Conservation (phyloP, 2,113 vertebrate species). For the Merops nubicus region DNA sequence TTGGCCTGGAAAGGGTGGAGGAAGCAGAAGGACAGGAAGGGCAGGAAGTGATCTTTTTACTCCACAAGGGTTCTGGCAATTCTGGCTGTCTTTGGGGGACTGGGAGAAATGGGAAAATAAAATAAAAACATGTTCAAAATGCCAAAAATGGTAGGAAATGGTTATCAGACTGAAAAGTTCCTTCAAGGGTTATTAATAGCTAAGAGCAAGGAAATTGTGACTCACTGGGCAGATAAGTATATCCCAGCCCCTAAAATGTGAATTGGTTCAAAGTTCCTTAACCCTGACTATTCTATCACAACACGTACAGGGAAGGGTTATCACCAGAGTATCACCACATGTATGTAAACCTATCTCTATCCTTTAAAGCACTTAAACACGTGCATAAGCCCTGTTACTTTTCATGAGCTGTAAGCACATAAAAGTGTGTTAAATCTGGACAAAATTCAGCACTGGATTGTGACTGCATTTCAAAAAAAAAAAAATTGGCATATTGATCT, state of each 20-base stretch:
- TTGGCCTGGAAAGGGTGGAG: slow-evolving; percentile 46
- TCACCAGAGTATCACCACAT: not conserved
- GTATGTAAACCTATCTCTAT: not conserved
- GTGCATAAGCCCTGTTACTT: not conserved
- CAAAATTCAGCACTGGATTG: not conserved
- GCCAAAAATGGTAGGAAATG: slow-evolving; percentile 64
- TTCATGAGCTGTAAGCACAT: not conserved
- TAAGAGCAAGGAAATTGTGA: slow-evolving; percentile 56
- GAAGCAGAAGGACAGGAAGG: slow-evolving; percentile 35
- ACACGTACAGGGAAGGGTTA: not conserved
- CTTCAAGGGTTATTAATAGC: slow-evolving; percentile 63
- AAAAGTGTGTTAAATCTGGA: not conserved
- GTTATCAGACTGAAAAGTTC: slow-evolving; percentile 70
- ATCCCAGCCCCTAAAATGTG: not conserved
- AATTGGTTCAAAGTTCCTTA: slow-evolving; percentile 37
- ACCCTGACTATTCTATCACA: not conserved
- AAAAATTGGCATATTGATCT: not conserved
- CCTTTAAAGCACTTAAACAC: not conserved
- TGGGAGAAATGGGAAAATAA: slow-evolving; percentile 68
- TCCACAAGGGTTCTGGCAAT: slow-evolving; percentile 28
- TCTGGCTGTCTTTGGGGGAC: slow-evolving; percentile 36
- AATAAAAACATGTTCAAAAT: slow-evolving; percentile 48
- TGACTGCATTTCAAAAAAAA: not conserved
- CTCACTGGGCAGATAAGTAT: slow-evolving; percentile 41
- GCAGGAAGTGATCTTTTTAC: slow-evolving; percentile 48